Conservation (phyloP, 1,140 invertebrate species). For the Bacillus rossius region DNA sequence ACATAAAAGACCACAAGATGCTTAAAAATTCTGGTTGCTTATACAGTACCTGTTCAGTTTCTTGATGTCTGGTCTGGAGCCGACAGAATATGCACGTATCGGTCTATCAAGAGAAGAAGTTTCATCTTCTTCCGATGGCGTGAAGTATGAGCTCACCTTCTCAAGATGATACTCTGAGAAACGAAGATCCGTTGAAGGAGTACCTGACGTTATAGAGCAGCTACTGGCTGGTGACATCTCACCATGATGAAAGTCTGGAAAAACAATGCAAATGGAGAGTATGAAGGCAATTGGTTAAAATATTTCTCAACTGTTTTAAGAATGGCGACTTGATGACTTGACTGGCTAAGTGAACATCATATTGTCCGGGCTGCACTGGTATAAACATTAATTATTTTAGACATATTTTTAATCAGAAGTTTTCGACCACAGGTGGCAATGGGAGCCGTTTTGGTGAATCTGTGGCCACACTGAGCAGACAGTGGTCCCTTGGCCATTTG, state of each 20-base stretch:
- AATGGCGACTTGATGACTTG: too few species aligned
- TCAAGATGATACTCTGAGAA: slow-evolving; percentile 60
- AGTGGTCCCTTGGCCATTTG: too few species aligned
- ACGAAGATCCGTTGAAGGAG: slow-evolving; percentile 54
- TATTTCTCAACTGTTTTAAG: too few species aligned
- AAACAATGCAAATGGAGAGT: slow-evolving; percentile 2
- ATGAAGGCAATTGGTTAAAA: too few species aligned
- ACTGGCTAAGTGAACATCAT: too few species aligned
- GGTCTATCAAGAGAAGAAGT: slow-evolving; percentile 49
- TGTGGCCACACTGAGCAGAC: too few species aligned
- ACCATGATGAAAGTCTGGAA: slow-evolving; percentile 39
- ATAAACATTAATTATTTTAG: too few species aligned
- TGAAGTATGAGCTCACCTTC: slow-evolving; percentile 57
- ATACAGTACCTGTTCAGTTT: slow-evolving; percentile 39
- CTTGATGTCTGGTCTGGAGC: slow-evolving; percentile 60
- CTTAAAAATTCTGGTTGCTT: slow-evolving; percentile 38
- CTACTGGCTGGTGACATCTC: slow-evolving; percentile 54
- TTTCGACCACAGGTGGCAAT: too few species aligned
- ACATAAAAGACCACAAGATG: neutral
- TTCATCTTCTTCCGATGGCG: slow-evolving; percentile 52
- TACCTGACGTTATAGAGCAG: slow-evolving; percentile 68
- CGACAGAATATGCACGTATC: slow-evolving; percentile 79
- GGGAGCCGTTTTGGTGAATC: too few species aligned
- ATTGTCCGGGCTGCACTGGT: too few species aligned
- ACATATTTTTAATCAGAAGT: too few species aligned